phyloP scores from a whole-genome alignment of 2,888 invertebrate species.

The Drosophila affinis region DNA sequence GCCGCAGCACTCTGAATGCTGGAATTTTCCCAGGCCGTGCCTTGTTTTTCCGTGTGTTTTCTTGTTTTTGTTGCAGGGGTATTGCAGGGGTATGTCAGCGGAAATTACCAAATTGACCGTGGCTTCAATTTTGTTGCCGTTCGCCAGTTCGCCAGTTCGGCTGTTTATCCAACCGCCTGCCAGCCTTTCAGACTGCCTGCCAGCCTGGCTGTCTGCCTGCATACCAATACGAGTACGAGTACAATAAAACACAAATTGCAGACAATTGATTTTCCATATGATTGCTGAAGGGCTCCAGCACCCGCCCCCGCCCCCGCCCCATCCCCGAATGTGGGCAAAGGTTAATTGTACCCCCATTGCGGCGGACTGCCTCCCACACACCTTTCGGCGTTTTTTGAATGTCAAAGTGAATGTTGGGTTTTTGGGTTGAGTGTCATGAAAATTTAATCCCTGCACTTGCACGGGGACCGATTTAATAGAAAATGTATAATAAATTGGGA shows the following conservation, averaged over 20 bases:
- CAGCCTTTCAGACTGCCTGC: constrained; percentile 10
- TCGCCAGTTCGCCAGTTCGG: constrained; percentile 7
- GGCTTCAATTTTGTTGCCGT: constrained; percentile 66
- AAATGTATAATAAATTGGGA: constrained; percentile 37
- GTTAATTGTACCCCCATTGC: constrained; percentile 59
- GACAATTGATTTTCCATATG: constrained; percentile 76
- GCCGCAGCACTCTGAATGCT: constrained; percentile 25
- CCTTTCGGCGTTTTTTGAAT: constrained; percentile 45
- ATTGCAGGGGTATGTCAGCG: constrained; percentile 60
- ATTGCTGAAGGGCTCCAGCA: constrained; percentile 45
- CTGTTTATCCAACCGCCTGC: constrained; percentile 3
- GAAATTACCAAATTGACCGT: constrained; percentile 77
- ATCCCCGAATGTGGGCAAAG: constrained; percentile 66
- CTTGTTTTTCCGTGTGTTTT: constrained; percentile 7
- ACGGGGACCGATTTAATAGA: constrained; percentile 8
- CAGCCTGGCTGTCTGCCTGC: constrained; percentile 27
- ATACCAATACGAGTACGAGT: constrained; percentile 36
- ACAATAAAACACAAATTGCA: constrained; percentile 74
- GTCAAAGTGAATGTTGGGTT: constrained; percentile 59
- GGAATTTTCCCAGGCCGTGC: constrained; percentile 21
- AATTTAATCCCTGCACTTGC: constrained; percentile 39
- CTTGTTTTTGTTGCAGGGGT: not conserved
- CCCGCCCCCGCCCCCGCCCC: too few relatives aligned
- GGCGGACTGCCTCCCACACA: constrained; percentile 1
- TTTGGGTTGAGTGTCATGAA: constrained; percentile 30